A percentile compares a stretch with the other conserved stretches of the same genome.
Conservation (phyloP, 2,113 vertebrate genomes). For the Forbesichthys papilliferus region DNA sequence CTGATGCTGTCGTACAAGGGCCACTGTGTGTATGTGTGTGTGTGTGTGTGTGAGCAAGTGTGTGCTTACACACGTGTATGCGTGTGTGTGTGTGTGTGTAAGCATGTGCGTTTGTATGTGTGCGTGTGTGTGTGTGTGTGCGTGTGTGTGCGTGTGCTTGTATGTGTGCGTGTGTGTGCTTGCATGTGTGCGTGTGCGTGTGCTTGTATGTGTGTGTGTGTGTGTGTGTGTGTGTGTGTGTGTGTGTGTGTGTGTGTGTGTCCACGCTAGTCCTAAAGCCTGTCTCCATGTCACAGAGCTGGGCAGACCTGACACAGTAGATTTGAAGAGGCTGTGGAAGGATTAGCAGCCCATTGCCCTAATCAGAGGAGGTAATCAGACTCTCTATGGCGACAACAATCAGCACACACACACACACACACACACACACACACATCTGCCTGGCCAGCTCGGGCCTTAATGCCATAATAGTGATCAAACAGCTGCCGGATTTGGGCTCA, state of each 20-base stretch:
- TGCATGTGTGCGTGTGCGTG: background rate
- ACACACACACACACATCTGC: conserved; percentile 74
- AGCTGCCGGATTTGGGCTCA: conserved; percentile 77
- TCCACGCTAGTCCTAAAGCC: conserved; percentile 39
- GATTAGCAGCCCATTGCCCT: conserved; percentile 72
- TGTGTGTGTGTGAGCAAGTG: background rate
- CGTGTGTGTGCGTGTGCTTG: background rate
- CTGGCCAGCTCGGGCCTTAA: conserved; percentile 77
- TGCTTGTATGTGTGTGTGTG: background rate
- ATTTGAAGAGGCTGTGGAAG: conserved; percentile 39
- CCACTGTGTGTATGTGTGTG: conserved; percentile 1
- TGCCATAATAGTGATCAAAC: conserved; percentile 81
- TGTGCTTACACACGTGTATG: background rate
- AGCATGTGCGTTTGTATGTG: background rate
- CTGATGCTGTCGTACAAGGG: conserved; percentile 26
- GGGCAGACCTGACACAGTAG: conserved; percentile 33
- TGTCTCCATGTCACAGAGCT: conserved; percentile 33
- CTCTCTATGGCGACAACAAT: conserved; percentile 71
- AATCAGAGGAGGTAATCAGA: conserved; percentile 76
- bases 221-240: background rate
- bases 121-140: background rate
- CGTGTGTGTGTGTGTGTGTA: background rate
- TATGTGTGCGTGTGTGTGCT: no score
- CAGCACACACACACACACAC: conserved; percentile 52
- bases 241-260: conserved; percentile 1